phyloP scores from a whole-genome alignment of 2,888 invertebrate species.

The Parnassius apollo region DNA sequence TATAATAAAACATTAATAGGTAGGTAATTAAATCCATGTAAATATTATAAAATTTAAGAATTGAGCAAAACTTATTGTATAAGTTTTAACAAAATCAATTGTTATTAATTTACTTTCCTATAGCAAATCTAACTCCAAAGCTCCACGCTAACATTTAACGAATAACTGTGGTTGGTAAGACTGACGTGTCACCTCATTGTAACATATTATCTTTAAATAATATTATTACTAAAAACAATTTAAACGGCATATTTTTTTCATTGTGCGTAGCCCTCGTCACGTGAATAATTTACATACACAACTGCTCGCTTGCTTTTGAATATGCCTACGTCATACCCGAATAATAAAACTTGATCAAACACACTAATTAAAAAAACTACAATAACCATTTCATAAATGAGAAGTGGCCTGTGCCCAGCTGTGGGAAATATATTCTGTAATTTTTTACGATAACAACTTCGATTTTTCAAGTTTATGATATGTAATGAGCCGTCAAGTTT shows the following conservation, averaged over 20 bases:
- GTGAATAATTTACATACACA: conserved; percentile 32
- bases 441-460: too few relatives aligned
- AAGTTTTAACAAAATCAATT: too few relatives aligned
- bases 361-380: not conserved
- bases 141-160: not conserved
- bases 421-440: too few relatives aligned
- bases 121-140: not conserved
- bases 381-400: too few relatives aligned
- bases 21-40: too few relatives aligned
- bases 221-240: conserved; percentile 1
- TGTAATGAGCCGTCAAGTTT: too few relatives aligned
- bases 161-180: not conserved
- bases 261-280: conserved; percentile 6
- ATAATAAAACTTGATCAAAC: conserved; percentile 10
- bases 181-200: conserved; percentile 6
- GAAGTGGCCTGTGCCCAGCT: too few relatives aligned
- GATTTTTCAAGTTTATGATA: too few relatives aligned
- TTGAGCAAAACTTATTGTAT: too few relatives aligned
- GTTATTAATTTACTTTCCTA: too few relatives aligned
- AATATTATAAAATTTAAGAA: too few relatives aligned
- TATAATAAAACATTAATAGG: too few relatives aligned
- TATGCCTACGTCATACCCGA: conserved; percentile 42
- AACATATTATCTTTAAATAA: not conserved
- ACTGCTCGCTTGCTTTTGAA: conserved; percentile 40
- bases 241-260: not conserved